A percentile compares a stretch with the other conserved stretches of the same genome.
Conservation (phyloP, 2,797 vertebrate species). For the Gadopsis bispinosus region DNA sequence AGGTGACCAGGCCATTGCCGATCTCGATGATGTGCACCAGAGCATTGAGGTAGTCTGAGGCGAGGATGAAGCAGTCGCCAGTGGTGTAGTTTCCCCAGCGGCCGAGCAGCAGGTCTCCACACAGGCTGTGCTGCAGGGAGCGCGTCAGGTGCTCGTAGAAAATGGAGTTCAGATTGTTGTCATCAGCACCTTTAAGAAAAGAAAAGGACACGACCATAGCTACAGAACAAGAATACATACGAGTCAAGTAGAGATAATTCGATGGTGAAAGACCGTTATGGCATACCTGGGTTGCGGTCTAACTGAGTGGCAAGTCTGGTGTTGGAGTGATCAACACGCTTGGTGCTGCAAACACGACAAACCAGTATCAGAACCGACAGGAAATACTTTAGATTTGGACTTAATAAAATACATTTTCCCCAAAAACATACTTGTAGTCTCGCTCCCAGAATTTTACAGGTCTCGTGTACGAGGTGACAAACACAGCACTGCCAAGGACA, state of each 20-base stretch:
- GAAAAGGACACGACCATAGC: neutral
- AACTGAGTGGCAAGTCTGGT: slow-evolving; percentile 97
- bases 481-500: slow-evolving; percentile 97
- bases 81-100: slow-evolving; percentile 98
- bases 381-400: neutral
- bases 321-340: slow-evolving; percentile 98
- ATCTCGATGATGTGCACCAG: slow-evolving; percentile 98
- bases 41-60: slow-evolving; percentile 99
- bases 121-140: slow-evolving; percentile 97
- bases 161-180: slow-evolving; percentile 99
- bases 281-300: slow-evolving; percentile 96
- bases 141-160: slow-evolving; percentile 98
- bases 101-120: slow-evolving; percentile 94
- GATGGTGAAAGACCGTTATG: neutral
- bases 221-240: neutral
- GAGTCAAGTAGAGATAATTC: neutral
- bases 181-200: slow-evolving; percentile 90
- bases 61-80: slow-evolving; percentile 98
- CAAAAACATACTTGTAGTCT: slow-evolving; percentile 92
- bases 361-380: slow-evolving; percentile 4
- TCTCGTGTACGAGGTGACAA: slow-evolving; percentile 97
- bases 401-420: neutral
- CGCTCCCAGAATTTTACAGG: slow-evolving; percentile 99
- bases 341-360: slow-evolving; percentile 87
- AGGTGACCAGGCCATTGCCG: slow-evolving; percentile 97